A percentile compares a stretch with the other conserved stretches of the same genome.
phyloP scores from a whole-genome alignment of 2,113 vertebrate species.

The Rallus limicola region DNA sequence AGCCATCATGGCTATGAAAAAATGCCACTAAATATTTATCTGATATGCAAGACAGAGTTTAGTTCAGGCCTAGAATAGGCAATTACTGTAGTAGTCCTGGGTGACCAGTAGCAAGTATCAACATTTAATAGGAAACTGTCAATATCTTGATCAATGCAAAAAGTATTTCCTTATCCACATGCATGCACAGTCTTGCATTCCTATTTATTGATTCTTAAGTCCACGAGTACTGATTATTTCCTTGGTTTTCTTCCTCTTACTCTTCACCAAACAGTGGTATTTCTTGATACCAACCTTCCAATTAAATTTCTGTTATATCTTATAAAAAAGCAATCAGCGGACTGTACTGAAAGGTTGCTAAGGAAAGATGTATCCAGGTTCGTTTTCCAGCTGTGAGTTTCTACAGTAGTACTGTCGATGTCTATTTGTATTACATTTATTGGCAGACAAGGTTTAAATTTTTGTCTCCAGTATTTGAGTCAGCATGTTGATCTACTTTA shows the following conservation, averaged over 20 bases:
- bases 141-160: neutral
- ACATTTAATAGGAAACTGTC: neutral
- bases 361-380: neutral
- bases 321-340: neutral
- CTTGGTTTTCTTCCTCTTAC: neutral
- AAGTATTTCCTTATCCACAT: neutral
- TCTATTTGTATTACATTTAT: constrained; percentile 4
- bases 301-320: neutral
- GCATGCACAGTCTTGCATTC: neutral
- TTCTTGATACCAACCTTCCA: neutral
- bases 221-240: neutral
- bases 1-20: neutral
- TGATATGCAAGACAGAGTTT: neutral
- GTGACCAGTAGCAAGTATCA: neutral
- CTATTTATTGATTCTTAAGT: neutral
- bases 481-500: constrained; percentile 47
- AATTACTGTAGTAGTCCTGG: neutral
- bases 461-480: constrained; percentile 30
- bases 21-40: neutral
- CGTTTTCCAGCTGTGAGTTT: constrained; percentile 19
- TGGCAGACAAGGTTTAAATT: neutral
- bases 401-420: neutral
- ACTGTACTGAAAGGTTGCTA: neutral
- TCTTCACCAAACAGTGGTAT: neutral
- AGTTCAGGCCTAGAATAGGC: neutral